Conservation (phyloP, 2,113 vertebrate species). For the Gila orcuttii region DNA sequence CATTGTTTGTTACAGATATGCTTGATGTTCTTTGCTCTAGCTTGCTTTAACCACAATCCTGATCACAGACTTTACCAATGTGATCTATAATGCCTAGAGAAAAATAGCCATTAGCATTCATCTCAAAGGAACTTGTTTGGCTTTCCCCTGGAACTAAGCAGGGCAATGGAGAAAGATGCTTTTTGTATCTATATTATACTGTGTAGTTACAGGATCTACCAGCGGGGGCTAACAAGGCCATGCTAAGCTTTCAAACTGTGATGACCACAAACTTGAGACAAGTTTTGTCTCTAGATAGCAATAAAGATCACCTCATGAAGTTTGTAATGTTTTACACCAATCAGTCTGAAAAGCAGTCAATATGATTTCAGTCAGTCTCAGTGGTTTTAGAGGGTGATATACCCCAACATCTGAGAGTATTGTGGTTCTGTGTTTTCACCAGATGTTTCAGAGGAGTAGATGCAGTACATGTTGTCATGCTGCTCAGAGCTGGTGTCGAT, state of each 20-base stretch:
- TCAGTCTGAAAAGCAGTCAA: neutral
- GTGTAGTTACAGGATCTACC: neutral
- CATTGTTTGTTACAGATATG: neutral
- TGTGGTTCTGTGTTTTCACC: neutral
- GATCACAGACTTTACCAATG: neutral
- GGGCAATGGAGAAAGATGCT: neutral
- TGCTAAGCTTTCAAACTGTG: neutral
- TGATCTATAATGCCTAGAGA: neutral
- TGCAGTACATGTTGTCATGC: neutral
- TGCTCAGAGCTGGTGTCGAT: neutral
- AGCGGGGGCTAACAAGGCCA: neutral
- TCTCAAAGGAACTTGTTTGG: neutral
- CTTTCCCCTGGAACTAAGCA: neutral
- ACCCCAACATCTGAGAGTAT: slow-evolving; percentile 16
- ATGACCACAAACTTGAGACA: neutral
- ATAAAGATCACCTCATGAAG: neutral
- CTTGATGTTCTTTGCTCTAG: neutral
- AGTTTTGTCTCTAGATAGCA: too few relatives aligned
- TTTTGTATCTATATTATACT: neutral
- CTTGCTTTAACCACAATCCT: neutral
- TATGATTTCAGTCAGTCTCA: neutral
- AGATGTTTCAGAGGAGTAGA: slow-evolving; percentile 25
- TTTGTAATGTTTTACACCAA: neutral
- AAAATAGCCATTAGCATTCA: neutral
- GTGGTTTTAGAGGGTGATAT: slow-evolving; percentile 35